A percentile compares a stretch with the other conserved stretches of the same genome.
Evolutionary conservation across 35 echinoderm and acorn worm genomes (phyloP).

Genomic region (Apostichopus japonicus): DNA sequence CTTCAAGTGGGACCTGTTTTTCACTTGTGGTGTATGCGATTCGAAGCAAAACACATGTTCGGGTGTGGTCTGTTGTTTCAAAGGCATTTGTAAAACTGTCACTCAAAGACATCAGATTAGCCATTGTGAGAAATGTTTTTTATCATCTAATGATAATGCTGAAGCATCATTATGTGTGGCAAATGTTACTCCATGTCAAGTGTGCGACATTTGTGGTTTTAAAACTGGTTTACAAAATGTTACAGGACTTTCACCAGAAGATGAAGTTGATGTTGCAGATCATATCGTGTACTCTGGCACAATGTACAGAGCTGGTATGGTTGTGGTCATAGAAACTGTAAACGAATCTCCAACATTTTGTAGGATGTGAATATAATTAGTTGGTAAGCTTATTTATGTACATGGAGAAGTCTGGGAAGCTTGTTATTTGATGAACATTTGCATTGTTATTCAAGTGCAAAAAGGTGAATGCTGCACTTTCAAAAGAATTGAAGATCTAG

Average conservation of each 20-base stretch:
- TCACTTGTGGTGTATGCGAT: conserved; percentile 25
- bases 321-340: neutral
- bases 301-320: too few species aligned
- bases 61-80: conserved; percentile 43
- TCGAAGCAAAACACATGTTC: conserved; percentile 4
- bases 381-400: neutral
- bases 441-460: neutral
- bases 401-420: neutral
- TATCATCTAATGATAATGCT: too few species aligned
- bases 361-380: neutral
- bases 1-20: neutral
- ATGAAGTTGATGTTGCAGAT: too few species aligned
- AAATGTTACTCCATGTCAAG: too few species aligned
- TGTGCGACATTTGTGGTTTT: too few species aligned
- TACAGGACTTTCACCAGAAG: too few species aligned
- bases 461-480: neutral
- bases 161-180: too few species aligned
- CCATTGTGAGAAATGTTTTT: too few species aligned
- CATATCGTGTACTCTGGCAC: too few species aligned
- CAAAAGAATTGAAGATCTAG: neutral
- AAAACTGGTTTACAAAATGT: too few species aligned
- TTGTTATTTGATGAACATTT: conserved; percentile 16
- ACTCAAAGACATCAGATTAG: too few species aligned
- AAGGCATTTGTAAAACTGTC: conserved; percentile 26
- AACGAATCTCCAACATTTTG: neutral